Evolutionary conservation across 2,113 vertebrate genomes (phyloP), one percentile per base, ranked within the genome.

Genomic region (Struthidea cinerea): DNA sequence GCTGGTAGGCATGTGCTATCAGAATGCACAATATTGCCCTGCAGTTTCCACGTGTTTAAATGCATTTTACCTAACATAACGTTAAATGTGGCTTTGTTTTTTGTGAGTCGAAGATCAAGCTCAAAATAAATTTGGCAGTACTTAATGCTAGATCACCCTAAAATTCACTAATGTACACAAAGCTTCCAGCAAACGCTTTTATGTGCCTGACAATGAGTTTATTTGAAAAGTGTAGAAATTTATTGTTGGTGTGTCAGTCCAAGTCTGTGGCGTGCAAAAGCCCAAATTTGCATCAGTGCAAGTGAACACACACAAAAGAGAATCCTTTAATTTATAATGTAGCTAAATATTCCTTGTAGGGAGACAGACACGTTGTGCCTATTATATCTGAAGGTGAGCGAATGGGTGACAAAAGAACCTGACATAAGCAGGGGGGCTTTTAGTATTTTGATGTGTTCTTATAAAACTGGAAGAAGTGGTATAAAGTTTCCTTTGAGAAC

Each of bases 341-440:
- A 75, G 32, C 26, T 10, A 73, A 24, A 60, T 71, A 12, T 26
- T 64, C 27, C 27, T 52, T 41, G 5, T 10, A 35, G 21, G 23
- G 10, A 42, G 9, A 71, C 7, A 60, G 6, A 22, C 1, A 21
- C 0, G 0, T 37, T 68, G 9, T 19, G 24, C 9, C 5, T 64
- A 6, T 14, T 64, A 6, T 24, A 65, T 41, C 15, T 77, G 24
- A 64, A 73, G 28, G 53, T 3, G 2, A 56, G 10, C 2, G 56
- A 77, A 39, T 7, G 33, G 23, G 3, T 84, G 22, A 52, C 12
- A 55, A 59, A 94, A 14, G 16, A 84, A n/a, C 11, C 30, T 73
- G n/a, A 13, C 13, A 37, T n/a, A 86, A 76, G 17, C 15, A 32
- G 41, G 7, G 73, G 3, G 11, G 2, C 4, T 77, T 69, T 65